Conservation (phyloP, 64 coral and sea anemone genomes). For the Stichodactyla mertensii region DNA sequence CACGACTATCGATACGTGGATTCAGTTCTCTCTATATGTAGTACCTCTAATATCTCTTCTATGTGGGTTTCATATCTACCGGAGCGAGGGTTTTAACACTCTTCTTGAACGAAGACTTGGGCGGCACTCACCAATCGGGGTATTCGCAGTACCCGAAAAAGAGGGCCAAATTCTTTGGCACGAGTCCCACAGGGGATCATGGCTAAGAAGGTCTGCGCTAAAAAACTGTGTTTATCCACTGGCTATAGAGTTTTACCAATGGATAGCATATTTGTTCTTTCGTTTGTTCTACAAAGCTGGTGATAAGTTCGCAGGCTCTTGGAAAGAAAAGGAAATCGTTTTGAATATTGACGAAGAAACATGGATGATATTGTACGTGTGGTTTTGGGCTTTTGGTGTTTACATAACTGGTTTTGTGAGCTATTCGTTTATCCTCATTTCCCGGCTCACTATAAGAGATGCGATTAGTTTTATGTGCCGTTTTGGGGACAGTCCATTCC, state of each 20-base stretch:
- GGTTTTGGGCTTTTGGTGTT: conserved; percentile 81
- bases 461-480: conserved; percentile 79
- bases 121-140: conserved; percentile 21
- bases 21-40: conserved; percentile 92
- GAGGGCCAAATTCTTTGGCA: conserved; percentile 56
- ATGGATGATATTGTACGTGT: conserved; percentile 67
- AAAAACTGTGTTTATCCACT: conserved; percentile 92
- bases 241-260: conserved; percentile 78
- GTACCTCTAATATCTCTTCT: conserved; percentile 67
- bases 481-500: conserved; percentile 81
- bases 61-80: conserved; percentile 65
- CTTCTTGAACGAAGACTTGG: conserved; percentile 54
- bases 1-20: conserved; percentile 90
- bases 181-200: conserved; percentile 40
- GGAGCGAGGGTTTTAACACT: conserved; percentile 52
- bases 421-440: conserved; percentile 86
- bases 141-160: conserved; percentile 36
- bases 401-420: conserved; percentile 83
- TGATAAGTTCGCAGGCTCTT: conserved; percentile 63
- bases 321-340: conserved; percentile 24
- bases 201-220: conserved; percentile 55
- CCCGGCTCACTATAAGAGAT: conserved; percentile 69
- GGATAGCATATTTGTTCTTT: conserved; percentile 69
- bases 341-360: conserved; percentile 28
- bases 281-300: conserved; percentile 28